Percentiles rank a stretch among this genome's conserved stretches.
Conservation (phyloP, 2,113 vertebrate species). For the Melanerpes formicivorus region DNA sequence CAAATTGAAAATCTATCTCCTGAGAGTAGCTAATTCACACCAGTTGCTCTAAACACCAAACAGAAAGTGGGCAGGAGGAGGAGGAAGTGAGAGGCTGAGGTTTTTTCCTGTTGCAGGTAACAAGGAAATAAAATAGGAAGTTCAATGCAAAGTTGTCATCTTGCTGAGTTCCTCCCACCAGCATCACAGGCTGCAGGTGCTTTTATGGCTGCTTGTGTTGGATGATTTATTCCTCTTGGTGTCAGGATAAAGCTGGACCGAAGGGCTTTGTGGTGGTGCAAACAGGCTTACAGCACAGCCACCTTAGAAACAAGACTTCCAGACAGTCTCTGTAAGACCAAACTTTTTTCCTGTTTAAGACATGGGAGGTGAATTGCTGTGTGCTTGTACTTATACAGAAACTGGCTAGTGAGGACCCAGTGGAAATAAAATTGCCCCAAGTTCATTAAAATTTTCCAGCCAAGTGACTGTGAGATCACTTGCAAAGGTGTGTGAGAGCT, state of each 20-base stretch:
- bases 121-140: conserved; percentile 49
- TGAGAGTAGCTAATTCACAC: neutral
- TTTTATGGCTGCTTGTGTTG: neutral
- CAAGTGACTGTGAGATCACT: neutral
- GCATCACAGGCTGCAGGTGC: neutral
- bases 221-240: neutral
- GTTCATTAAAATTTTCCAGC: rapidly evolving
- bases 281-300: neutral
- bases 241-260: neutral
- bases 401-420: neutral
- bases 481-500: neutral
- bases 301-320: neutral
- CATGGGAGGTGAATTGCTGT: neutral
- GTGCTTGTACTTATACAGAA: neutral
- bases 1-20: neutral
- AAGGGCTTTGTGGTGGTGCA: neutral
- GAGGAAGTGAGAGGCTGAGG: conserved; percentile 25
- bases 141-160: neutral
- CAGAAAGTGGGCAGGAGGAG: neutral
- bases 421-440: neutral
- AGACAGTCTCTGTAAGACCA: neutral
- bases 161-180: neutral
- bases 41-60: neutral
- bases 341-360: neutral
- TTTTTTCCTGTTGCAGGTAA: conserved; percentile 40